Base-by-base conservation (phyloP, 2,888 invertebrate species). In the Brassicogethes aeneus region DNA sequence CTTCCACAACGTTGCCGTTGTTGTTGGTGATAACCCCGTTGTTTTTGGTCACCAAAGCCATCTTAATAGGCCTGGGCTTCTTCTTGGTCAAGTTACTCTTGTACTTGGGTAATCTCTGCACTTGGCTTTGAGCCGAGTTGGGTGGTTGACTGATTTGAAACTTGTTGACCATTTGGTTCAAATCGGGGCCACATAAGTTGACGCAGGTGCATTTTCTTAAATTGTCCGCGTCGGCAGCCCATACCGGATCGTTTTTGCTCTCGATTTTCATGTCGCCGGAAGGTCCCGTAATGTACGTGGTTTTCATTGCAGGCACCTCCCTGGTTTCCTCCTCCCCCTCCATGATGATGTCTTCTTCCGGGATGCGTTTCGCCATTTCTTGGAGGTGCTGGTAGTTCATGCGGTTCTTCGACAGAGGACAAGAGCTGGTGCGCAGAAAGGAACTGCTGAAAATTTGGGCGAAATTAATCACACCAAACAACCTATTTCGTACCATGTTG, bases 361-460 rank as follows among this genome's bases (percentile, higher is more conserved):
- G 64, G 12, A 68, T 60, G 8, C 50, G 57, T 43, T 60, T 63
- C 2, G 67, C 68, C 53, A 65, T 54, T 43, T 68, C 67, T 48
- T 66, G 65, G 5, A 66, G 50, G 17, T 66, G 62, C 8, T 61
- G 61, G 42, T 64, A 64, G 50, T 68, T 66, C n/a, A 65, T 37
- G 31, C 45, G 47, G 15, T 51, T 50, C 36, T 52, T 60, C 1
- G 54, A 53, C 33, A 68, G 41, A 0, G 68, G 68, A 51, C 68
- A 69, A 13, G 48, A 45, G 12, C 45, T 44, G 5, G 46, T 17
- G 14, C 23, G n/a, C 17, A 37, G 23, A 10, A 7, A 23, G 10
- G 23, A 7, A 23, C 23, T 23, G 10, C 5, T 23, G 23, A n/a
- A 13, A 15, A 41, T 34, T 41, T 13, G 7, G 12, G 10, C 12